Conservation (phyloP, 2,888 invertebrate genomes). For the Phymatocera aterrima region DNA sequence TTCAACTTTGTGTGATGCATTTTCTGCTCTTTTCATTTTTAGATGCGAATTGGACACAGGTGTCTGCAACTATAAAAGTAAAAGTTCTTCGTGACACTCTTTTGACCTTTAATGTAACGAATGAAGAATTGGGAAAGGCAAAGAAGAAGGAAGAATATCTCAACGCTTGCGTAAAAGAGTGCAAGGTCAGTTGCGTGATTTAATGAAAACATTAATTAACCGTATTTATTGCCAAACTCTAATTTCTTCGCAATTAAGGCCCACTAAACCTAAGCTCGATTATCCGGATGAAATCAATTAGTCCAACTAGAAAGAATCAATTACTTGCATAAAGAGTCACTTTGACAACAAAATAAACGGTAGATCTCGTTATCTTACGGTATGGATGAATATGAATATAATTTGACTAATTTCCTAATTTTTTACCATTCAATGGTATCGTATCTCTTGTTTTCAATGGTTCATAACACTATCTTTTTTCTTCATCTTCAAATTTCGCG, state of each 20-base stretch:
- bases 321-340: neutral
- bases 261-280: neutral
- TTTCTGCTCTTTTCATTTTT: slow-evolving; percentile 53
- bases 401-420: too few relatives aligned
- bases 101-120: slow-evolving; percentile 73
- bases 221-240: neutral
- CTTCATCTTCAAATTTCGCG: too few relatives aligned
- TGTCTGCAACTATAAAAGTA: slow-evolving; percentile 68
- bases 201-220: neutral
- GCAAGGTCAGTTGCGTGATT: slow-evolving; percentile 57
- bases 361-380: too few relatives aligned
- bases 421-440: too few relatives aligned
- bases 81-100: slow-evolving; percentile 76
- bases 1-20: slow-evolving; percentile 24
- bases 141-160: slow-evolving; percentile 73
- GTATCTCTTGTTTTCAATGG: too few relatives aligned
- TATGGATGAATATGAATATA: too few relatives aligned
- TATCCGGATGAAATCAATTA: neutral
- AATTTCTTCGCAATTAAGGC: neutral
- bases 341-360: too few relatives aligned
- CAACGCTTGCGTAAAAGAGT: slow-evolving; percentile 57
- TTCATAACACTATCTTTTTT: too few relatives aligned
- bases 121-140: slow-evolving; percentile 73
- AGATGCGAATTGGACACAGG: slow-evolving; percentile 73
- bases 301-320: neutral